Conservation (phyloP, 2,113 vertebrate species). For the zebrafish (Danio rerio) region GRCz12tu NC_133180.1:24788001-24788500, state of each 20-base stretch:
- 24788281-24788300: constrained; percentile 59
- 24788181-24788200: constrained; percentile 36
- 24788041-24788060: constrained; percentile 68
- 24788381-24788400: constrained; percentile 82
- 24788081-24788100: constrained; percentile 72
- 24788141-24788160: constrained; percentile 69
- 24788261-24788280: constrained; percentile 62
- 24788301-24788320: constrained; percentile 63
- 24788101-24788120: constrained; percentile 72
- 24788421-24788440: constrained; percentile 78
- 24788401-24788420: constrained; percentile 77
- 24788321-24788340: constrained; percentile 64
- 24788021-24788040: constrained; percentile 66
- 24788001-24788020: constrained; percentile 59
- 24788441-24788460: constrained; percentile 68
- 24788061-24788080: constrained; percentile 67
- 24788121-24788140: constrained; percentile 69
- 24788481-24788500: constrained; percentile 62
- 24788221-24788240: constrained; percentile 13
- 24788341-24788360: constrained; percentile 76
- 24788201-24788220: constrained; percentile 37
- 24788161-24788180: constrained; percentile 63
- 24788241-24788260: constrained; percentile 20
- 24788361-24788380: constrained; percentile 75
- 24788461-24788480: constrained; percentile 69